Evolutionary conservation across 2,797 vertebrate genomes (phyloP), one percentile per base, ranked within the genome.

Genomic region (Scleropages formosus): DNA sequence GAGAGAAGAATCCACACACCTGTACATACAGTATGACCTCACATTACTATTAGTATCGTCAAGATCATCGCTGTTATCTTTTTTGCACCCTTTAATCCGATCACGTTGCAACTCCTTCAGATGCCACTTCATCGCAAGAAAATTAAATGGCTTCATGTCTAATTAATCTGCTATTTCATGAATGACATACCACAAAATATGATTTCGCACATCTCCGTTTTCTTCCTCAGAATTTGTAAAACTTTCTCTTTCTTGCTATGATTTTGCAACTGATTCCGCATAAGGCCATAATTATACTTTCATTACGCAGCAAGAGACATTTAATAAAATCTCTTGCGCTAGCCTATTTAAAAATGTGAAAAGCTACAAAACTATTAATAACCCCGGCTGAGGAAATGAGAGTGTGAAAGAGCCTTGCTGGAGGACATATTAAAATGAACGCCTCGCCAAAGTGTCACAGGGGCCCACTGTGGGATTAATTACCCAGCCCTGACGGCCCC

Each of bases 161-260:
- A 31, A 39, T 39, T 39, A 39, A 6, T 39, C 31, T 39, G 31
- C 31, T 39, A 39, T 39, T 39, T 31, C 31, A 39, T 39, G 39
- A 39, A 39, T 39, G 31, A 39, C 31, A 39, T 2, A 39, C 31
- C 31, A 39, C 31, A 39, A 39, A 39, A 39, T 6, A 39, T 39
- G 31, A 2, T 31, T 39, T 39, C 31, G 31, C 31, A 61, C 59
- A 61, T n/a, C 4, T 22, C 1, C n/a, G 4, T 22, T 20, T 8
- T 20, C 59, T 77, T 75, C 65, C 79, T 78, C 84, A 78, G 82
- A 69, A 74, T 67, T 1, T 39, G 46, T 77, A 80, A 76, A 75
- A 78, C 72, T 77, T 75, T 73, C 80, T 80, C 76, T 78, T 78
- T 78, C 85, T 67, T 78, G 72, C 46, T 31, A 44, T 46, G 15